These are phyloP conservation scores for Bambusicola thoracicus DNA, from an alignment of 2,113 vertebrate genomes.

Conservation along the genomic window DNA sequence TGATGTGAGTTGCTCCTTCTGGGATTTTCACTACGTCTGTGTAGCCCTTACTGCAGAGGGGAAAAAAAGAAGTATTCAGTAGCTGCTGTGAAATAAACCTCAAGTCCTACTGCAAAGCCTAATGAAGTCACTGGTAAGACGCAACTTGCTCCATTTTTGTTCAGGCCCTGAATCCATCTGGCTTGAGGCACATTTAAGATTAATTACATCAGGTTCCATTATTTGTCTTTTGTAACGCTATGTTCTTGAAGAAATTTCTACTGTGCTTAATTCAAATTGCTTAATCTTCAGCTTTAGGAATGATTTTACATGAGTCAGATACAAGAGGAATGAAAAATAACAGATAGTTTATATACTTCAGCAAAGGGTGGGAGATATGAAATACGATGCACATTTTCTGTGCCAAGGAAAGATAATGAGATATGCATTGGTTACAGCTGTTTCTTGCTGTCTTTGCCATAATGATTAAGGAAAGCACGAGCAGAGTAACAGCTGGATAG, in stretches of 20 bases:
- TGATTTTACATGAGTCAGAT: neutral
- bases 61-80: neutral
- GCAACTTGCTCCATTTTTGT: neutral
- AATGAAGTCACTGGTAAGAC: neutral
- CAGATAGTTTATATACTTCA: conserved; percentile 55
- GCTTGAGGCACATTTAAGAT: neutral
- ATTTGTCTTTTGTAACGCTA: neutral
- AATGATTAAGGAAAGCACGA: conserved; percentile 55
- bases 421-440: conserved; percentile 64
- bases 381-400: neutral
- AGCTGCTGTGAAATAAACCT: neutral
- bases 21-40: conserved; percentile 96
- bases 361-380: conserved; percentile 56
- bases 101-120: neutral
- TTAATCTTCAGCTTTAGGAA: conserved; percentile 41
- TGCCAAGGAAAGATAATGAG: conserved; percentile 68
- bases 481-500: conserved; percentile 48
- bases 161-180: neutral
- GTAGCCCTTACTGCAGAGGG: conserved; percentile 91
- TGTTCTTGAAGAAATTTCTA: neutral
- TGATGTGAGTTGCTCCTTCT: conserved; percentile 92
- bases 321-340: conserved; percentile 46
- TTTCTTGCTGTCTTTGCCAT: conserved; percentile 51
- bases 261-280: neutral
- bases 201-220: neutral